Conservation (phyloP, 2,888 invertebrate species). For the Thecocarcelia acutangulata region DNA sequence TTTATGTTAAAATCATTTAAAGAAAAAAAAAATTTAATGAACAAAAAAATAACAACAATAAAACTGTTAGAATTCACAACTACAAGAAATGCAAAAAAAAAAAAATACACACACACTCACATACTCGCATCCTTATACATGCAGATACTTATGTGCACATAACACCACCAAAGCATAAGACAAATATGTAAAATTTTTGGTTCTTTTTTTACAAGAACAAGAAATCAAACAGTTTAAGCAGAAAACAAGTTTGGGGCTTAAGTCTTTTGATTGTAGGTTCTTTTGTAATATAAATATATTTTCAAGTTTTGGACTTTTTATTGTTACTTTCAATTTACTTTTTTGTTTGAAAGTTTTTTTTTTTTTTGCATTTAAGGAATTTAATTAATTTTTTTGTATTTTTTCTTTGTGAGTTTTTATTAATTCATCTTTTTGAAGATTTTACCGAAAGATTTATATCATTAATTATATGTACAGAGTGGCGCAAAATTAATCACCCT, state of each 20-base stretch:
- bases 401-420: slow-evolving; percentile 21
- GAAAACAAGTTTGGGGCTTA: slow-evolving; percentile 62
- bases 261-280: slow-evolving; percentile 57
- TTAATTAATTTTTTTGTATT: slow-evolving; percentile 72
- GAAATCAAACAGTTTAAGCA: slow-evolving; percentile 24
- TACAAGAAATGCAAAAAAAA: slow-evolving; percentile 33
- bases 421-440: too few species aligned
- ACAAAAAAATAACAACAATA: slow-evolving; percentile 45
- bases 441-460: too few species aligned
- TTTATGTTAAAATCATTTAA: slow-evolving; percentile 42
- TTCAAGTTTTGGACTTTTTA: slow-evolving; percentile 23
- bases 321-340: slow-evolving; percentile 33
- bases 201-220: not conserved
- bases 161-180: not conserved
- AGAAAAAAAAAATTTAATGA: slow-evolving; percentile 19
- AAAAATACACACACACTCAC: not conserved
- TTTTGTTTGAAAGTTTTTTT: slow-evolving; percentile 39
- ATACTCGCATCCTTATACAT: not conserved
- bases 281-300: slow-evolving; percentile 2
- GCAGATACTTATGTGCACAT: slow-evolving; percentile 7
- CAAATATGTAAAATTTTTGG: slow-evolving; percentile 51
- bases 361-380: slow-evolving; percentile 66
- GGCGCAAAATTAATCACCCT: too few species aligned
- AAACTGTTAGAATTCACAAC: slow-evolving; percentile 69
- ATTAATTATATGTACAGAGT: too few species aligned